phyloP scores from a whole-genome alignment of 2,888 invertebrate species.

The Phasia obesa region DNA sequence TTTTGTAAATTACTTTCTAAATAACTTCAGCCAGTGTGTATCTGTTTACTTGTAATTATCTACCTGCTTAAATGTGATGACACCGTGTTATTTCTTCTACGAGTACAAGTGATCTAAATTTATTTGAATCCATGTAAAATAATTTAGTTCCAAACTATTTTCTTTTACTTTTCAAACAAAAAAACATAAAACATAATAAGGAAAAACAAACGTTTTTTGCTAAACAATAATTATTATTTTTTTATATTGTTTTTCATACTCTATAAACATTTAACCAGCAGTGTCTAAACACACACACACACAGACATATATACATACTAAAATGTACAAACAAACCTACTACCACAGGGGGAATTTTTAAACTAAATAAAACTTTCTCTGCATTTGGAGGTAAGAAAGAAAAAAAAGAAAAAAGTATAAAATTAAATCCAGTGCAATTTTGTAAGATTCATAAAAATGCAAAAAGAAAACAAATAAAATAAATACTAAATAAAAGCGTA shows the following conservation, averaged over 20 bases:
- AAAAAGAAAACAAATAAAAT: slow-evolving; percentile 7
- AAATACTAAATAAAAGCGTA: slow-evolving; percentile 17
- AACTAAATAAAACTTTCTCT: slow-evolving; percentile 55
- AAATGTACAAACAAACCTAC: too few relatives aligned
- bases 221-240: slow-evolving; percentile 40
- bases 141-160: slow-evolving; percentile 61
- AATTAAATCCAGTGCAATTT: slow-evolving; percentile 40
- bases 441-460: slow-evolving; percentile 21
- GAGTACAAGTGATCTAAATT: too few relatives aligned
- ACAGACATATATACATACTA: not conserved
- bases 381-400: slow-evolving; percentile 3
- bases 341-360: slow-evolving; percentile 1
- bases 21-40: too few relatives aligned
- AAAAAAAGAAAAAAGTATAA: not conserved
- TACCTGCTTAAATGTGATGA: not conserved
- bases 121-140: slow-evolving; percentile 6
- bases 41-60: too few relatives aligned
- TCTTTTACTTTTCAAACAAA: slow-evolving; percentile 1
- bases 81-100: not conserved
- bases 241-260: slow-evolving; percentile 48
- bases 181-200: too few relatives aligned
- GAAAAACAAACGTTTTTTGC: slow-evolving; percentile 44
- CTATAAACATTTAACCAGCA: slow-evolving; percentile 31
- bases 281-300: not conserved
- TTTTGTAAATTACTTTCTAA: too few relatives aligned